Evolutionary conservation across 2,888 invertebrate genomes (phyloP), one percentile per base, ranked within the genome.

Genomic region (Scaptodrosophila latifasciaeformis): DNA sequence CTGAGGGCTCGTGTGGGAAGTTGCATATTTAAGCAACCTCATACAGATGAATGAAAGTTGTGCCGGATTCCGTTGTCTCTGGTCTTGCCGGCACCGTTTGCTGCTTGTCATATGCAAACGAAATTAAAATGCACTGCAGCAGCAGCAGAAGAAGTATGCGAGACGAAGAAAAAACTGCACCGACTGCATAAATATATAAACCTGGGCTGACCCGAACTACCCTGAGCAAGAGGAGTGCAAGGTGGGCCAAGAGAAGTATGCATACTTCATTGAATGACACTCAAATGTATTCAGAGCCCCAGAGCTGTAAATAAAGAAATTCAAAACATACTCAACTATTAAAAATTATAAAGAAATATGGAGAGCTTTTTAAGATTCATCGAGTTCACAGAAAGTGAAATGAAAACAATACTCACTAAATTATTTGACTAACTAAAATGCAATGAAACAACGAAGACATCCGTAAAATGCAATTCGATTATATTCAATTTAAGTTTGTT

Each of bases 71-170:
- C 78, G 59, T 29, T 44, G 49, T 45, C 39, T 15, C 13, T 17
- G 24, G 24, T 7, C 4, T 3, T 5, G 24, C 4, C 24, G 24
- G 37, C 15, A 15, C n/a, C 46, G 58, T 45, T 49, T 70, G 65
- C 61, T 65, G 67, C 70, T 67, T 76, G 74, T 75, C 74, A 76
- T 75, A 79, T 79, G 74, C 74, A 75, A 75, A 75, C 79, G 64
- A 79, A 75, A 75, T 75, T 75, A 75, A 75, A 75, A 79, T 75
- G 80, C 74, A 79, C 79, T 75, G 69, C 74, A 79, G 48, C 37
- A 17, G 44, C 30, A 31, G 35, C 19, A 17, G 39, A 21, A 15
- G 29, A 37, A n/a, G 31, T 43, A 39, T 31, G 30, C 37, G 46
- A 54, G 61, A 13, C 46, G 50, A 48, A 62, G 54, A 62, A 71